Conservation (phyloP, 1,140 invertebrate genomes). For the Melanaphis sacchari region DNA sequence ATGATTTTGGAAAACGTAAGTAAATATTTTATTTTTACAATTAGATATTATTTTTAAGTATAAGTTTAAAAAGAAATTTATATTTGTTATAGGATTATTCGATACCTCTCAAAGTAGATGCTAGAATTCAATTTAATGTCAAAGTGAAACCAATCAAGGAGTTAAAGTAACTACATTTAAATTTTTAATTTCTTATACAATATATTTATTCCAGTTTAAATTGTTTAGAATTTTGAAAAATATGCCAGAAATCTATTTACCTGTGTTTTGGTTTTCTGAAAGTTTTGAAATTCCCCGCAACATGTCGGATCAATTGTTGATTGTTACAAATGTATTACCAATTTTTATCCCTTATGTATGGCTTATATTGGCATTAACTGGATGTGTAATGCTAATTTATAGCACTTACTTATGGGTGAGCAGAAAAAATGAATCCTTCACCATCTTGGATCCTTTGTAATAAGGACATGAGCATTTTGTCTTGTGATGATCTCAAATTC, state of each 20-base stretch:
- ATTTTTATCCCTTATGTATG: constrained; percentile 32
- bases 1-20: constrained; percentile 72
- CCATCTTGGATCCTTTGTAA: constrained; percentile 20
- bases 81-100: constrained; percentile 70
- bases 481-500: background rate
- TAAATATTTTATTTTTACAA: background rate
- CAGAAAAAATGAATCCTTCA: constrained; percentile 24
- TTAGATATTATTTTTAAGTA: background rate
- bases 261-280: constrained; percentile 48
- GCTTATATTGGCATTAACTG: constrained; percentile 19
- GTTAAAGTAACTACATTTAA: constrained; percentile 69
- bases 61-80: background rate
- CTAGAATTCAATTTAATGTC: constrained; percentile 80
- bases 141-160: constrained; percentile 71
- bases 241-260: constrained; percentile 19
- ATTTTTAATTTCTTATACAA: background rate
- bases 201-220: background rate
- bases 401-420: constrained; percentile 24
- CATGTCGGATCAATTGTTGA: constrained; percentile 26
- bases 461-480: background rate
- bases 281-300: constrained; percentile 26
- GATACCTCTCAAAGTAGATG: constrained; percentile 76
- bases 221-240: constrained; percentile 37
- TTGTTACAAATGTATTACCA: constrained; percentile 41
- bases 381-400: constrained; percentile 22